Conservation (phyloP, 1,140 invertebrate species). For the Delia radicum region DNA sequence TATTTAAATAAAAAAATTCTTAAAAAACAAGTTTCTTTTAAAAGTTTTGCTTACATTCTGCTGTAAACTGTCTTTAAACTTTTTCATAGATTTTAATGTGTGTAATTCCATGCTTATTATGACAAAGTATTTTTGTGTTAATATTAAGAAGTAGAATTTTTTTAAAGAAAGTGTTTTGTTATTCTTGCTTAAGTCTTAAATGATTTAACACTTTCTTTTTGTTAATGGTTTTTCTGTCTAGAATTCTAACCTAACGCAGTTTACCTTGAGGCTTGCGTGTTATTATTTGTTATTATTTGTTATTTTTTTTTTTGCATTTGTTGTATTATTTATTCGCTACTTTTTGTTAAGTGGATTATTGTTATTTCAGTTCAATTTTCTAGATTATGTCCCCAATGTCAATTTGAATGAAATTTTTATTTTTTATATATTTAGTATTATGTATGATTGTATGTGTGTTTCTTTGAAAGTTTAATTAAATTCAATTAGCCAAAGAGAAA, state of each 20-base stretch:
- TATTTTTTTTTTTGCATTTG: neutral
- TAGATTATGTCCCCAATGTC: conserved; percentile 15
- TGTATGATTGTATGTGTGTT: neutral
- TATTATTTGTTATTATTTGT: no score
- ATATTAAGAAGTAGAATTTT: neutral
- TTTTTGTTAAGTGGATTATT: neutral
- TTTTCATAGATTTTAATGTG: no score
- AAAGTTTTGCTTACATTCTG: no score
- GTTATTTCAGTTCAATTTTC: conserved; percentile 3
- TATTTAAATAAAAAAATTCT: neutral
- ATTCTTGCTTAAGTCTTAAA: neutral
- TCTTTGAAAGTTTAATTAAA: conserved; percentile 20
- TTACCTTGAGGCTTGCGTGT: neutral
- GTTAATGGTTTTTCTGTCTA: neutral
- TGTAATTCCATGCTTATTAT: no score
- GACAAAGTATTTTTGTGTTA: neutral
- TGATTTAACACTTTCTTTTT: conserved; percentile 21
- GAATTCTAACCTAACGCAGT: neutral
- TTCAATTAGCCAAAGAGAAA: conserved; percentile 22
- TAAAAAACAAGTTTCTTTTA: neutral
- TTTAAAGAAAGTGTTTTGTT: neutral
- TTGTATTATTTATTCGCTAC: neutral
- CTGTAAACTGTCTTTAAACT: no score
- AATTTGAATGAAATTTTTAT: neutral
- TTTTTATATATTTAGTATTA: neutral